phyloP scores from a whole-genome alignment of 2,797 vertebrate species.

The Rhinatrema bivittatum region DNA sequence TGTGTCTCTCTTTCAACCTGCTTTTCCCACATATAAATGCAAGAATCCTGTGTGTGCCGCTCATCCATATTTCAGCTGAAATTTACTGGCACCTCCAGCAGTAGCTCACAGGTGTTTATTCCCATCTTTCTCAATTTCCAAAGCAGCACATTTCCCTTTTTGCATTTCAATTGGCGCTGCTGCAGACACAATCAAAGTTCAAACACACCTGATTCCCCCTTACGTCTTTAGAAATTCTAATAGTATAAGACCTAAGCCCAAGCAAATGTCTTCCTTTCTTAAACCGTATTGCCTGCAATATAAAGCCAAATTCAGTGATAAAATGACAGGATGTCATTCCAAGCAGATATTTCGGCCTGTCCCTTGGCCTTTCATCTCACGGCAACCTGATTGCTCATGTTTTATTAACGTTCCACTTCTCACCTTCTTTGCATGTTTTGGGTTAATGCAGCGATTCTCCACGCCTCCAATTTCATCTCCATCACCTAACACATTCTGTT shows the following conservation, averaged over 20 bases:
- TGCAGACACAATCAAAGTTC: not conserved
- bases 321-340: conserved; percentile 22
- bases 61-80: conserved; percentile 14
- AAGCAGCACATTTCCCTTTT: conserved; percentile 5
- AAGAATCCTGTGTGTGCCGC: not conserved
- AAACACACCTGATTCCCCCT: conserved; percentile 1
- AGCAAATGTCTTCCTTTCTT: conserved; percentile 29
- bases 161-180: conserved; percentile 12
- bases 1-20: not conserved
- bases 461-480: no score
- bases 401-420: no score
- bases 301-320: conserved; percentile 23
- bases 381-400: no score
- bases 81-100: conserved; percentile 2
- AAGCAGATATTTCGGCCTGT: conserved; percentile 42
- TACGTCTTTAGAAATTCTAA: conserved; percentile 27
- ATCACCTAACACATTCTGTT: no score
- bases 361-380: no score
- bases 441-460: no score
- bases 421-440: no score
- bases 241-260: conserved; percentile 16
- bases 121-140: conserved; percentile 21
- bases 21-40: not conserved
- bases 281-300: no score
- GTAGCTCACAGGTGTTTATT: not conserved